Conservation (phyloP, 1,140 invertebrate genomes). For the Drosophila pachea region DNA sequence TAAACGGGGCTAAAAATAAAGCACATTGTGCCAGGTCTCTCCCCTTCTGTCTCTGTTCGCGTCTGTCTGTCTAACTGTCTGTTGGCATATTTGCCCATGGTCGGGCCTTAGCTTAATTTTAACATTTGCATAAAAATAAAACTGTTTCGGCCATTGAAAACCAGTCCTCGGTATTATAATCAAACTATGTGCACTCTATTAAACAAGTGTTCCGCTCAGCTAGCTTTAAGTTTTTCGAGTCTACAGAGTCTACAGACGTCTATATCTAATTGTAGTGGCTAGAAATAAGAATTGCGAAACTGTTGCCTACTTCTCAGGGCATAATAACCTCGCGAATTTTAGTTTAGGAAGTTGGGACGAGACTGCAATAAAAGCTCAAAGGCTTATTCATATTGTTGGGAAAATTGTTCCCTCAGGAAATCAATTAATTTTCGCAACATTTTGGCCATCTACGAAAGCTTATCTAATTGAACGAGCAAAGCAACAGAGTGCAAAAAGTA, state of each 20-base stretch:
- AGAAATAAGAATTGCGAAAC: not conserved
- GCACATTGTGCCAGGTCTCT: conserved; percentile 41
- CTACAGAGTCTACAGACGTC: not conserved
- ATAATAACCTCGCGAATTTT: not conserved
- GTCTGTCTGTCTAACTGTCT: not conserved
- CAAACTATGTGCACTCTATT: conserved; percentile 69
- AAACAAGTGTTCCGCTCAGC: conserved; percentile 30
- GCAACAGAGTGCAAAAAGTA: too few relatives aligned
- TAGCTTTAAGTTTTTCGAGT: not conserved
- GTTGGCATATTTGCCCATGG: conserved; percentile 8
- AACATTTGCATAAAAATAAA: conserved; percentile 72
- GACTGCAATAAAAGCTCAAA: too few relatives aligned
- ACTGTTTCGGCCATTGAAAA: conserved; percentile 57
- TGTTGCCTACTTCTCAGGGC: not conserved
- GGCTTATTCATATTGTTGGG: too few relatives aligned
- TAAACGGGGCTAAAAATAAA: conserved; percentile 71
- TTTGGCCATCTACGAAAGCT: too few relatives aligned
- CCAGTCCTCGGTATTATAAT: conserved; percentile 58
- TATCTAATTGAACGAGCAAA: too few relatives aligned
- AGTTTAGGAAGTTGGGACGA: too few relatives aligned
- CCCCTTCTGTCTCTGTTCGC: not conserved
- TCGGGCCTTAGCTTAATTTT: conserved; percentile 59
- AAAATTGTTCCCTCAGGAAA: too few relatives aligned
- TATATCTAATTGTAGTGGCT: too few relatives aligned
- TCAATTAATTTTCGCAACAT: too few relatives aligned